A percentile compares a stretch with the other conserved stretches of the same genome.
Evolutionary conservation across 2,113 vertebrate genomes (phyloP).

Genomic region (Apaloderma vittatum): DNA sequence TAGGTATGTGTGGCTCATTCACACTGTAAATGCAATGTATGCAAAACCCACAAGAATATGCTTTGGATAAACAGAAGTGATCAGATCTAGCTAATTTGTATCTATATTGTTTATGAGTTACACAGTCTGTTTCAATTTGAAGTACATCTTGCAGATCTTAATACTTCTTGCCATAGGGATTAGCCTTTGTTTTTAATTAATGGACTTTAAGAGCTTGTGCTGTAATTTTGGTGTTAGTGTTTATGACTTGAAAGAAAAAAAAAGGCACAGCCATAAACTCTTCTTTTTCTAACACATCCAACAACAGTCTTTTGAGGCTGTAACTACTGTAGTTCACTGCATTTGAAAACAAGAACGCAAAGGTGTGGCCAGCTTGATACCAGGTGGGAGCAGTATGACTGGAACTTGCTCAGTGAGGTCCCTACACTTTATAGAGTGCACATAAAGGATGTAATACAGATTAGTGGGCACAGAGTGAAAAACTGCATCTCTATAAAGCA

Average conservation of each 20-base stretch:
- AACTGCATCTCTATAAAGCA: neutral
- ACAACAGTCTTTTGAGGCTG: conserved; percentile 60
- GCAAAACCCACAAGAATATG: conserved; percentile 48
- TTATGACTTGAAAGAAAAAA: conserved; percentile 47
- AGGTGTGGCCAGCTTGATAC: neutral
- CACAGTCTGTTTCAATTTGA: conserved; percentile 62
- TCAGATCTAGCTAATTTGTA: conserved; percentile 71
- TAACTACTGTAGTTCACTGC: conserved; percentile 7
- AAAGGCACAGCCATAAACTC: conserved; percentile 52
- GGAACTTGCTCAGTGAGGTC: neutral
- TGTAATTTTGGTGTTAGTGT: conserved; percentile 50
- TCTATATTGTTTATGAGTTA: conserved; percentile 56
- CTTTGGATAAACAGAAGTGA: conserved; percentile 58
- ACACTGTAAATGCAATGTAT: neutral
- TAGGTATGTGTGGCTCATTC: neutral
- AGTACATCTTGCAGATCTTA: conserved; percentile 65
- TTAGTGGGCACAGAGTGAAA: neutral
- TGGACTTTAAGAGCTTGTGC: conserved; percentile 30
- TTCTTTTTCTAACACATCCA: conserved; percentile 54
- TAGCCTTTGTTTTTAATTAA: conserved; percentile 70
- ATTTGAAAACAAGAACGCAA: neutral
- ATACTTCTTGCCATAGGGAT: neutral
- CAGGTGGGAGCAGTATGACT: neutral
- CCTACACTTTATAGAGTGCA: neutral
- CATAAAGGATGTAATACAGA: neutral